Base-by-base conservation (phyloP, 2,113 vertebrate species). In the Progne subis region DNA sequence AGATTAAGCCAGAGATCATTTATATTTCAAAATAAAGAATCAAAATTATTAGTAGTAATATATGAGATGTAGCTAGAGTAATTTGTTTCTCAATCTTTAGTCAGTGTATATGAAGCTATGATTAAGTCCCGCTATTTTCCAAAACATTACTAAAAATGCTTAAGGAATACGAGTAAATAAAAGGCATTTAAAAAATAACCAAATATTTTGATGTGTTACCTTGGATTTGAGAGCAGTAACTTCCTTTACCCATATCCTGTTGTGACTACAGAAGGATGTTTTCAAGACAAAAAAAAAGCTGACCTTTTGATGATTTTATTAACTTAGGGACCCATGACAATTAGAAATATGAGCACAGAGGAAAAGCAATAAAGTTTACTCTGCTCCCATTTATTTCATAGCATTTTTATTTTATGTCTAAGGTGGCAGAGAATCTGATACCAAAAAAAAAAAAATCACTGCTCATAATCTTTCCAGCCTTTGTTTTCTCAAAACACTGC, bases 281-380 rank as follows among this genome's bases (percentile, higher is more conserved):
- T 93, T 80, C 44, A 37, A 65, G 16, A 31, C n/a, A 50, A 55
- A 85, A 50, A 72, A 80, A 61, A 83, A 34, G 0, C 43, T 93
- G 88, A 95, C 90, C 75, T 95, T 95, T 83, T 90, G 82, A 77
- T 93, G 55, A 92, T 94, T 94, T 85, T 94, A 87, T 92, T 95
- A 91, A 91, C 75, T 92, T 92, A 86, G 79, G 29, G 44, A 78
- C n/a, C 21, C n/a, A 61, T 92, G 81, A 91, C 92, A 83, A 92
- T 95, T 96, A 96, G 70, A 95, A 96, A 93, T 88, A 95, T 14
- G 69, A 82, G 49, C 44, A 78, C 43, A 88, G 64, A 88, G 57
- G 34, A 95, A 96, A 94, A 93, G 53, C 74, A 91, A 50, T 91
- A 76, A 56, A 1, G 7, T 89, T 78, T 86, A 63, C 46, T 81